Evolutionary conservation across 2,888 invertebrate species (phyloP).

Genomic region (Eristalinus sepulchralis): DNA sequence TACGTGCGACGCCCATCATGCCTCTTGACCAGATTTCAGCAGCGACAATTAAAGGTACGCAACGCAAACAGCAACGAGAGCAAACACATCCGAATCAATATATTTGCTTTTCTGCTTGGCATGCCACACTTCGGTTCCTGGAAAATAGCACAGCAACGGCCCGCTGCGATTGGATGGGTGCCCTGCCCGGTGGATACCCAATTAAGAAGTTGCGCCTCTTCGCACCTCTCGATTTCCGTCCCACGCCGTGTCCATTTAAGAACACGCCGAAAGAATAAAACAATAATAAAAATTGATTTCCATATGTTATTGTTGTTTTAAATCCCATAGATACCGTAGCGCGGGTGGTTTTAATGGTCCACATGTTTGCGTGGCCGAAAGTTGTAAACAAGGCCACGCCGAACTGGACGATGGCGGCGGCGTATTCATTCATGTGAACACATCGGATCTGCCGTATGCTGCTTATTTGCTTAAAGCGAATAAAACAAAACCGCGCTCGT

Average conservation of each 20-base stretch:
- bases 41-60: not conserved
- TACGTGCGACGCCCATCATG: not conserved
- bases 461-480: constrained; percentile 39
- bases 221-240: constrained; percentile 22
- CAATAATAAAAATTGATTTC: constrained; percentile 2
- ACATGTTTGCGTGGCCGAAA: constrained; percentile 36
- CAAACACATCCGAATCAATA: constrained; percentile 1
- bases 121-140: not conserved
- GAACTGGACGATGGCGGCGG: not conserved
- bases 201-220: constrained; percentile 38
- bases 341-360: constrained; percentile 44
- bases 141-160: not conserved
- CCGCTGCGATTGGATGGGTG: not conserved
- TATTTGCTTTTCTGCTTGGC: not conserved
- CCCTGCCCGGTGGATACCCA: constrained; percentile 22
- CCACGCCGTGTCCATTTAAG: constrained; percentile 6
- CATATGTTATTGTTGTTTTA: constrained; percentile 14
- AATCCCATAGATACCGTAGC: constrained; percentile 15
- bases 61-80: not conserved
- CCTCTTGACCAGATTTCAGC: not conserved
- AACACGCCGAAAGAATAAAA: not conserved
- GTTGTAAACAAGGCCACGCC: constrained; percentile 32
- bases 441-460: not conserved
- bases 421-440: constrained; percentile 30
- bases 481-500: not conserved